Base-by-base conservation (phyloP, 2,888 invertebrate genomes). In the Pseudanteris insignis region DNA sequence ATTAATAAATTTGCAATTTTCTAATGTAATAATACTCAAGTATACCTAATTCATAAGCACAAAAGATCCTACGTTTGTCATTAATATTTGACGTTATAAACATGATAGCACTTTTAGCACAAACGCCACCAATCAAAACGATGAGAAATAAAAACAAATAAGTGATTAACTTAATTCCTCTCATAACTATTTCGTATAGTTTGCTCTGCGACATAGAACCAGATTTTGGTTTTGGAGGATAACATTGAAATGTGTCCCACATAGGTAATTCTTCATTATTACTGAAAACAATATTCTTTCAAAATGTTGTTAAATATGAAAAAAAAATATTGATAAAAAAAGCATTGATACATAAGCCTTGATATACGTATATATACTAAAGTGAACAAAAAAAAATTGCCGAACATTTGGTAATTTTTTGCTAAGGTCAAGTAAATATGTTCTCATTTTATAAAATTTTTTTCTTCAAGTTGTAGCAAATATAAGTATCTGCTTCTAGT, bases 201-300 rank as follows among this genome's bases (percentile, higher is more conserved):
- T 82, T 83, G 0, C 83, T 83, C 29, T 85, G 84, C 9, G 83
- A 86, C 82, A 86, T 87, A 1, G 91, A 91, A 28, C 89, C 89
- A 25, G 85, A 85, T 61, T 86, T 85, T 59, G 84, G 83, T 74
- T 87, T 85, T 41, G 88, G 83, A 0, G 90, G 90, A 6, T 88
- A 83, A 69, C 89, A 86, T 70, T 89, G 84, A 78, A 94, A 94
- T 8, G 88, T 84, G 74, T 94, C 89, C 94, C 94, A 94, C 82
- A 86, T 83, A 73, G 86, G 84, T 4, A 82, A 79, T 68, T 85
- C 84, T 15, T 72, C 67, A 29, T 69, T 64, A 7, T 43, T 51
- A 36, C 74, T 73, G n/a, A n/a, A n/a, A n/a, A n/a, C n/a, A n/a
- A n/a, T n/a, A n/a, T 14, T 8, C 7, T 21, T 11, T 2, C 9